A percentile compares a stretch with the other conserved stretches of the same genome.
Evolutionary conservation across 1,140 invertebrate species (phyloP).

Genomic region (Nasonia longicornis): DNA sequence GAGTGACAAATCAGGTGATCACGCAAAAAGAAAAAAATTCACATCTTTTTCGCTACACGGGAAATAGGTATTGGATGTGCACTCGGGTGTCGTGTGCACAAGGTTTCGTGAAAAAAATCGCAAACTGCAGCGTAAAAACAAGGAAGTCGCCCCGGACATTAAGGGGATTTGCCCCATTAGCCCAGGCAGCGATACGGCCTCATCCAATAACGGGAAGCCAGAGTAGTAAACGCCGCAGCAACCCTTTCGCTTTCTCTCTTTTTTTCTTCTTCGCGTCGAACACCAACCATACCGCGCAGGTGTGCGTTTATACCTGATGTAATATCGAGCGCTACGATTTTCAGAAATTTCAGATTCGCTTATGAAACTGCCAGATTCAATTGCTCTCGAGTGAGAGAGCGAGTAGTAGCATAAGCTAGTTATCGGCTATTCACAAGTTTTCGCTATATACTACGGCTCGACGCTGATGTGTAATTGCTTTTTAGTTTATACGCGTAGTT

Average conservation of each 20-base stretch:
- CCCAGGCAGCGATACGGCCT: slow-evolving; percentile 38
- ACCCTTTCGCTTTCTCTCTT: not conserved
- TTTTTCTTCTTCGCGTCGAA: not conserved
- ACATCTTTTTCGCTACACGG: not conserved
- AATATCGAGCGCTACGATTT: not conserved
- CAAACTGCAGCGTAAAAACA: slow-evolving; percentile 4
- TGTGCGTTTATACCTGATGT: too few species aligned
- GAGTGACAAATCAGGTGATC: too few species aligned
- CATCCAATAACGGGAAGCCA: slow-evolving; percentile 45
- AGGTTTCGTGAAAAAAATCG: slow-evolving; percentile 19
- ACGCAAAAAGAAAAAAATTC: not conserved
- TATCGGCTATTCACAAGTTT: not conserved
- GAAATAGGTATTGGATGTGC: not conserved
- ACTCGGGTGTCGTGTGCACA: not conserved
- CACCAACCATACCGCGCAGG: not conserved
- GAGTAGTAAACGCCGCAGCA: not conserved
- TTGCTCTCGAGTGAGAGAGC: not conserved
- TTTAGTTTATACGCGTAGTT: not conserved
- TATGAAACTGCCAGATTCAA: not conserved
- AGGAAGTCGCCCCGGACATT: slow-evolving; percentile 18
- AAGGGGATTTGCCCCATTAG: slow-evolving; percentile 41
- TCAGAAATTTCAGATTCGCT: not conserved
- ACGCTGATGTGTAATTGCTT: not conserved
- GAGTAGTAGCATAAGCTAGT: not conserved
- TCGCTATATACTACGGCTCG: not conserved